These are phyloP conservation scores for Melolontha melolontha DNA, from an alignment of 2,888 invertebrate species.

Conservation along the genomic window DNA sequence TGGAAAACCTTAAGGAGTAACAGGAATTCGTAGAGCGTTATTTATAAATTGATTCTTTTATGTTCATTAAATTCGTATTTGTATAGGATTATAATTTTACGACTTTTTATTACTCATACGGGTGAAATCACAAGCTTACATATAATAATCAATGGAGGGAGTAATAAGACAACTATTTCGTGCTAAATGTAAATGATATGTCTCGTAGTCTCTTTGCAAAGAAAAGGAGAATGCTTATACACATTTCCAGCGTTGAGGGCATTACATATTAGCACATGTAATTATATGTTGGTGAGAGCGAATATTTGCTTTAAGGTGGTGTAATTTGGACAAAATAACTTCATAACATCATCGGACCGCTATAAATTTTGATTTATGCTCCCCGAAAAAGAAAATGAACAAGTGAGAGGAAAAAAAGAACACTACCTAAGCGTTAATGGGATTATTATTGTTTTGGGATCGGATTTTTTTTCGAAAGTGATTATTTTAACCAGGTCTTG, in stretches of 20 bases:
- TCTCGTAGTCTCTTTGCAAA: too few relatives aligned
- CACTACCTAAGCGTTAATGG: conserved; percentile 29
- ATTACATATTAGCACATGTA: conserved; percentile 37
- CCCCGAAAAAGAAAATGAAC: conserved; percentile 11
- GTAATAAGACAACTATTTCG: too few relatives aligned
- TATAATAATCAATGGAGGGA: too few relatives aligned
- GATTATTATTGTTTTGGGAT: conserved; percentile 37
- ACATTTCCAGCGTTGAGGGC: conserved; percentile 11
- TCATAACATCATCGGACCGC: conserved; percentile 24
- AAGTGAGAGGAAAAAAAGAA: neutral
- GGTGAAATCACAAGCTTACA: too few relatives aligned
- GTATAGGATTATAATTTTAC: too few relatives aligned
- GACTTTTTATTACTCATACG: too few relatives aligned
- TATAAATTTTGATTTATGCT: conserved; percentile 40
- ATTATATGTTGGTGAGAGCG: conserved; percentile 28
- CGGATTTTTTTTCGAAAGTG: conserved; percentile 11
- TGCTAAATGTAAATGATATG: too few relatives aligned
- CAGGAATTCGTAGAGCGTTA: too few relatives aligned
- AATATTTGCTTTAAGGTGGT: conserved; percentile 40
- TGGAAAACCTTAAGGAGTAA: too few relatives aligned
- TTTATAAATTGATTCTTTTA: too few relatives aligned
- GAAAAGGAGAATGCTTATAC: too few relatives aligned
- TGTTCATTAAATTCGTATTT: too few relatives aligned
- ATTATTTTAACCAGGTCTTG: conserved; percentile 34
- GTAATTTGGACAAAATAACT: conserved; percentile 41